phyloP scores from a whole-genome alignment of 1,140 invertebrate genomes.

The Gryllus bimaculatus region DNA sequence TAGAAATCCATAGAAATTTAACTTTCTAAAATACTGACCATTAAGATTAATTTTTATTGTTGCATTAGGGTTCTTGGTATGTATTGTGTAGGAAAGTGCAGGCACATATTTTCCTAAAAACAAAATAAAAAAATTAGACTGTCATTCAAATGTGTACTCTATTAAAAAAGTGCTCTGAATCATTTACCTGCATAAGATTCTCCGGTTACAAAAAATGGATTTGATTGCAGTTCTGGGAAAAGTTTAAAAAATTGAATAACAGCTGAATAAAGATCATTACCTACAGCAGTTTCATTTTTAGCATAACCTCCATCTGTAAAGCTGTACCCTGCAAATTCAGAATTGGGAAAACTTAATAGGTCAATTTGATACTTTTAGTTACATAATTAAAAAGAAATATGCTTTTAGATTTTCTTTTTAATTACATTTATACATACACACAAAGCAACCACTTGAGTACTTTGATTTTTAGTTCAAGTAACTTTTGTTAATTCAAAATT shows the following conservation, averaged over 20 bases:
- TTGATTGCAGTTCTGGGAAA: constrained; percentile 53
- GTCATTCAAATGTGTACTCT: background rate
- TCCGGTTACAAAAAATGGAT: constrained; percentile 69
- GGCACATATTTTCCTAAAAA: constrained; percentile 56
- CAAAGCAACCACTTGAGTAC: no score
- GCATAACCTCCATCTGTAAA: constrained; percentile 59
- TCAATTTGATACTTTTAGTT: no score
- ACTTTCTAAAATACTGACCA: constrained; percentile 33
- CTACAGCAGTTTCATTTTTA: constrained; percentile 54
- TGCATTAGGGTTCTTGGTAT: constrained; percentile 52
- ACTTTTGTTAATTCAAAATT: no score
- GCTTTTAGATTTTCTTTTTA: no score
- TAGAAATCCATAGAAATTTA: background rate
- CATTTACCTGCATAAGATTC: constrained; percentile 73
- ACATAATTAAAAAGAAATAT: no score
- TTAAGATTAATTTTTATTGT: constrained; percentile 52
- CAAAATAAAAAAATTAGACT: background rate
- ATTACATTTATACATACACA: no score
- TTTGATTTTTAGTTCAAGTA: no score
- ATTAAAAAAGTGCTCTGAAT: background rate
- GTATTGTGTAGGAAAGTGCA: constrained; percentile 64
- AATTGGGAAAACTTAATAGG: no score
- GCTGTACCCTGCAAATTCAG: constrained; percentile 47
- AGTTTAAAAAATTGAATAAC: constrained; percentile 62
- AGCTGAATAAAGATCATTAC: constrained; percentile 52